A percentile compares a stretch with the other conserved stretches of the same genome.
These are phyloP conservation scores for Holacanthus passer DNA, from an alignment of 2,113 vertebrate genomes.

Conservation along the genomic window DNA sequence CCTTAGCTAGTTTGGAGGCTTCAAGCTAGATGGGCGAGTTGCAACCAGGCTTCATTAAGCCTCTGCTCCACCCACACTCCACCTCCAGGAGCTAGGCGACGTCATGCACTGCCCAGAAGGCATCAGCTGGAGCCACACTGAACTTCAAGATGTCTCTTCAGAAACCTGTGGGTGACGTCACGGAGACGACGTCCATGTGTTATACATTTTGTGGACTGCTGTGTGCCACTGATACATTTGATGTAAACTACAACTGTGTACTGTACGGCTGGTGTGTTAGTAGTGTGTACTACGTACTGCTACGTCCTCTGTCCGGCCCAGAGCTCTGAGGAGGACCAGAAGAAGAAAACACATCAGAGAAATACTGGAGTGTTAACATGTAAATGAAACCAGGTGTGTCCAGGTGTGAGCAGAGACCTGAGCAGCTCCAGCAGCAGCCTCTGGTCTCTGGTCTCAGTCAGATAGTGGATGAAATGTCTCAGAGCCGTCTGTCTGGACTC, in stretches of 20 bases:
- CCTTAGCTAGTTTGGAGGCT: no score
- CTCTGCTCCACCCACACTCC: no score
- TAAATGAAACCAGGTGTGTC: not conserved
- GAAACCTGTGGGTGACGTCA: no score
- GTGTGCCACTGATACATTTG: no score
- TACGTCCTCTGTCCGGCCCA: constrained; percentile 92
- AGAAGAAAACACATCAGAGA: not conserved
- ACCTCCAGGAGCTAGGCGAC: no score
- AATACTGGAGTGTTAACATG: not conserved
- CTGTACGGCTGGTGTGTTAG: not conserved
- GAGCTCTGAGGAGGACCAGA: constrained; percentile 75
- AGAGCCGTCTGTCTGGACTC: constrained; percentile 91
- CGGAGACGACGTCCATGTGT: no score
- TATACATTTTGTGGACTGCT: no score
- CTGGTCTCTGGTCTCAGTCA: constrained; percentile 91
- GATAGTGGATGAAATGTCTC: constrained; percentile 92
- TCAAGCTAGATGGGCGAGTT: no score
- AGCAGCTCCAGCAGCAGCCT: constrained; percentile 91
- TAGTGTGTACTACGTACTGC: constrained; percentile 82
- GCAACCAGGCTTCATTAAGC: no score
- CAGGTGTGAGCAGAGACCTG: constrained; percentile 80
- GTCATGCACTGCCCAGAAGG: no score
- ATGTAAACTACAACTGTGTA: not conserved
- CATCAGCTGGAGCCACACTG: no score
- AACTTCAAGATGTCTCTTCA: no score